Base-by-base conservation (phyloP, 2,113 vertebrate genomes). In the Piprites chloris region DNA sequence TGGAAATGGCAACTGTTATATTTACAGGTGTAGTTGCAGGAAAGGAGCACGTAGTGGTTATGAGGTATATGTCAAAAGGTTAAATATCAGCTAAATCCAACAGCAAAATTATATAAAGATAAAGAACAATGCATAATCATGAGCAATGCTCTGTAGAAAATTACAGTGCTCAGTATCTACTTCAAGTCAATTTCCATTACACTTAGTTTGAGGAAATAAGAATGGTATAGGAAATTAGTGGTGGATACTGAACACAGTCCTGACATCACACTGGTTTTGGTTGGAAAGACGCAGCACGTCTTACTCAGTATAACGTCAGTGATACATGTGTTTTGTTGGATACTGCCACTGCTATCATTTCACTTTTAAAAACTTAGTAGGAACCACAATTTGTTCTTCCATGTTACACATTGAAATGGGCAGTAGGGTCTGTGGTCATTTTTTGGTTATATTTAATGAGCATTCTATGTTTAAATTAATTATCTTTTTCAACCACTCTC, bases 321-420 rank as follows among this genome's bases (percentile, higher is more conserved):
- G 53, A 49, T 26, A 28, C 0, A 0, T 22, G 19, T 42, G 27
- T 66, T 78, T 8, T 77, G 15, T 35, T 74, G 39, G 21, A 39
- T 58, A 37, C 20, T 71, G 41, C 15, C 37, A 44, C 8, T 58
- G 9, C 2, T 33, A 49, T n/a, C 0, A 59, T 71, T 50, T 63
- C 30, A 44, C 14, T 13, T 21, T 2, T 7, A 81, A 23, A 41
- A 37, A 23, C 8, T 17, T 11, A 44, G 30, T 6, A 65, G 7
- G 20, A 77, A 46, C 65, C 8, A 72, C 3, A 75, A 12, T 39
- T 42, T 79, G 3, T 50, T 21, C 41, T 74, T 77, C 24, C 22
- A 4, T 58, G 10, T 71, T 69, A 37, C 5, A 24, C 4, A 9
- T 14, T 80, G 35, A 59, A 77, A 66, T 23, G 9, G 8, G 12